Conservation (phyloP, 2,888 invertebrate genomes). For the Cryptophagus acutangulus region DNA sequence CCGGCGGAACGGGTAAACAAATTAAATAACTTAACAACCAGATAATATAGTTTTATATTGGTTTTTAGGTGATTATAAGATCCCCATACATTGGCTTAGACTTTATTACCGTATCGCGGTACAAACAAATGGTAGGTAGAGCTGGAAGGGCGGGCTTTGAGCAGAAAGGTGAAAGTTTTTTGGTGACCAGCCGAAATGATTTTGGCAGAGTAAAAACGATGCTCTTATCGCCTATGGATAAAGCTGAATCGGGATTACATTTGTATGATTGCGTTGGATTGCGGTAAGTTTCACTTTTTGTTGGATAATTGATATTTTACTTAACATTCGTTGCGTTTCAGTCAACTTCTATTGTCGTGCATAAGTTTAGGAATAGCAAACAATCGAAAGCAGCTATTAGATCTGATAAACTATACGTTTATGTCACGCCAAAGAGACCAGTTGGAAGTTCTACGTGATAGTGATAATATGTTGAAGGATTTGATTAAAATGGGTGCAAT, state of each 20-base stretch:
- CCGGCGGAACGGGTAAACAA: slow-evolving; percentile 88
- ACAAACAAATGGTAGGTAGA: slow-evolving; percentile 94
- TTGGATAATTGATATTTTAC: no score
- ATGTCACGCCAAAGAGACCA: no score
- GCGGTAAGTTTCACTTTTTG: no score
- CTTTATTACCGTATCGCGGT: slow-evolving; percentile 54
- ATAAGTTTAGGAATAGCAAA: slow-evolving; percentile 61
- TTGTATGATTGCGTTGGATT: slow-evolving; percentile 53
- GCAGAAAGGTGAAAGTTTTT: slow-evolving; percentile 77
- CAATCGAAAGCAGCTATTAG: slow-evolving; percentile 55
- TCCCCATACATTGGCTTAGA: slow-evolving; percentile 57
- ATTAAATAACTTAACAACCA: no score
- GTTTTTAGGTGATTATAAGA: slow-evolving; percentile 75
- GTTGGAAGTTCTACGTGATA: no score
- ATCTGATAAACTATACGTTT: no score
- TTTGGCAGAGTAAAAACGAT: slow-evolving; percentile 54
- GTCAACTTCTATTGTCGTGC: slow-evolving; percentile 63
- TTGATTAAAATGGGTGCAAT: slow-evolving; percentile 51
- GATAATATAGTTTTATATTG: no score
- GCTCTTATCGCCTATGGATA: slow-evolving; percentile 63
- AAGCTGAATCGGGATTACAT: slow-evolving; percentile 58
- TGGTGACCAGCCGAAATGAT: slow-evolving; percentile 66
- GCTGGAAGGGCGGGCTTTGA: slow-evolving; percentile 90
- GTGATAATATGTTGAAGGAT: no score
- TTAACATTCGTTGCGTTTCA: no score